phyloP scores from a whole-genome alignment of 2,797 vertebrate species.

The Typhlichthys subterraneus region DNA sequence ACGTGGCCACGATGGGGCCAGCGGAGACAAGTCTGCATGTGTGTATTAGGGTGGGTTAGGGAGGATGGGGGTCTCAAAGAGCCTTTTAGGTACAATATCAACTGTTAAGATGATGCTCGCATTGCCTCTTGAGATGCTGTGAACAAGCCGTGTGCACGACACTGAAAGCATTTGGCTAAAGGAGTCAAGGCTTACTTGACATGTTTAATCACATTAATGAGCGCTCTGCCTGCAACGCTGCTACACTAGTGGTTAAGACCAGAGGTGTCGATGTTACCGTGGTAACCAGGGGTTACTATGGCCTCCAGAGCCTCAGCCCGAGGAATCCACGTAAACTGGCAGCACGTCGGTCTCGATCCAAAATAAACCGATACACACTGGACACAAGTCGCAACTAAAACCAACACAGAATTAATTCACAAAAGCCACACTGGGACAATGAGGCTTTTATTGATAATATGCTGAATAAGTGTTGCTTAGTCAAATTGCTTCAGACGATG shows the following conservation, averaged over 20 bases:
- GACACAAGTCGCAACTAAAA: slow-evolving; percentile 14
- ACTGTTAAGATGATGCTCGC: no score
- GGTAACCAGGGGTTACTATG: background rate
- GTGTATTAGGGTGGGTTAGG: no score
- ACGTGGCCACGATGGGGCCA: slow-evolving; percentile 27
- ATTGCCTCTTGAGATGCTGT: no score
- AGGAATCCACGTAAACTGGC: background rate
- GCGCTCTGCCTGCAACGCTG: background rate
- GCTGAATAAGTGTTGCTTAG: background rate
- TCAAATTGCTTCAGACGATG: slow-evolving; percentile 10
- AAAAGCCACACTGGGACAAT: no score
- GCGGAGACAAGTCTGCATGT: background rate
- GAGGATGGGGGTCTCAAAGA: no score
- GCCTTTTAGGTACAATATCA: no score
- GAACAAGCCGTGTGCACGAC: background rate
- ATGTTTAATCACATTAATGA: background rate
- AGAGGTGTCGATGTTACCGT: slow-evolving; percentile 3
- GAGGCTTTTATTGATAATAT: no score
- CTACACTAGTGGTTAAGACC: background rate
- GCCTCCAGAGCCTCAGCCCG: slow-evolving; percentile 1
- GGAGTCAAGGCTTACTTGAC: background rate
- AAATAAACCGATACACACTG: slow-evolving; percentile 1
- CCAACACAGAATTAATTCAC: background rate
- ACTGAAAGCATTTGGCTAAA: background rate
- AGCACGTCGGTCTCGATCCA: background rate